A percentile compares a stretch with the other conserved stretches of the same genome.
phyloP scores from a whole-genome alignment of 35 echinoderm and acorn worm species.

The Patiria miniata region DNA sequence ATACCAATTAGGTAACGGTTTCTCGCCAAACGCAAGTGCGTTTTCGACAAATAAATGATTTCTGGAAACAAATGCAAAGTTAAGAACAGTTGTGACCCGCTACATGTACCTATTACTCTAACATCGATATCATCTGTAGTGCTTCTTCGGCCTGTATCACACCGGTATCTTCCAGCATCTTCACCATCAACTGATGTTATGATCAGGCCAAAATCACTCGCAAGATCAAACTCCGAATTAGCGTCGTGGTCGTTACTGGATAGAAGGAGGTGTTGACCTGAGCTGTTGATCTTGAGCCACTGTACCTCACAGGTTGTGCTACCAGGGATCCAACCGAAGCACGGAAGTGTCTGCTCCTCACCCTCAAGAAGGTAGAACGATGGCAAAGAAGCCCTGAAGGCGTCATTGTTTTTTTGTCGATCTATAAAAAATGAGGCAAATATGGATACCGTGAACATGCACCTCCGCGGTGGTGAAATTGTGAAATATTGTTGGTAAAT shows the following conservation, averaged over 20 bases:
- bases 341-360: background rate
- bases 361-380: background rate
- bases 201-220: background rate
- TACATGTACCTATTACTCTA: background rate
- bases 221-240: background rate
- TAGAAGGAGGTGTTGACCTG: background rate
- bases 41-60: no score
- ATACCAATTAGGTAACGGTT: no score
- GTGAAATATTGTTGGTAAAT: background rate
- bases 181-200: slow-evolving; percentile 1
- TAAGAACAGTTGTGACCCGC: no score
- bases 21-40: no score
- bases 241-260: background rate
- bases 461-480: background rate
- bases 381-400: background rate
- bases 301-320: background rate
- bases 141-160: background rate
- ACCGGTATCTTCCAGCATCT: background rate
- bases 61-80: no score
- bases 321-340: background rate
- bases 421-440: background rate
- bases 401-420: background rate
- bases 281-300: background rate
- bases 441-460: background rate
- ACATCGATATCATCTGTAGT: background rate